Percentiles rank a stretch among this genome's conserved stretches.
phyloP scores from a whole-genome alignment of 2,888 invertebrate genomes.

The Meiosimyza platycephala region DNA sequence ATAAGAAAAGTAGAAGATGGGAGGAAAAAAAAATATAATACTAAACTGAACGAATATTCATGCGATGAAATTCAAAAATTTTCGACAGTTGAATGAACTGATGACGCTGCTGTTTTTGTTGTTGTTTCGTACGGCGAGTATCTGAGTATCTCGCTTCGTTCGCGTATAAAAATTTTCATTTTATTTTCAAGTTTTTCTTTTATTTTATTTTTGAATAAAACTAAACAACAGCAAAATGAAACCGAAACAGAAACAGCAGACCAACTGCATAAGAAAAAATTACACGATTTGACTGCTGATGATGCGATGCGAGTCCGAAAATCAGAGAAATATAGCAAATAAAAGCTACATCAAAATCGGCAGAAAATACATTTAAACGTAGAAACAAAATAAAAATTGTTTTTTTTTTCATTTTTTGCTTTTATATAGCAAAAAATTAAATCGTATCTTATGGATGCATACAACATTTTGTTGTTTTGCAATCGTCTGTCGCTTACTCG shows the following conservation, averaged over 20 bases:
- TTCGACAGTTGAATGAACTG: constrained; percentile 64
- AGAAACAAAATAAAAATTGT: constrained; percentile 43
- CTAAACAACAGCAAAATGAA: constrained; percentile 12
- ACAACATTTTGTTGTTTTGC: constrained; percentile 17
- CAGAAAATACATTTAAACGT: constrained; percentile 7
- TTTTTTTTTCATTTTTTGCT: background rate
- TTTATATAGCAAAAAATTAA: constrained; percentile 38
- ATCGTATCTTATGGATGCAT: constrained; percentile 37
- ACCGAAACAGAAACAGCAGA: background rate
- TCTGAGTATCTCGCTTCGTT: too few species aligned
- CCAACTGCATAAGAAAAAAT: background rate
- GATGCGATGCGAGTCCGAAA: constrained; percentile 9
- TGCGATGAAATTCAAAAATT: constrained; percentile 38
- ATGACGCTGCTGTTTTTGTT: constrained; percentile 6
- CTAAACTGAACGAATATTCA: constrained; percentile 19
- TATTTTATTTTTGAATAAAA: background rate
- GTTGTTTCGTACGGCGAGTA: too few species aligned
- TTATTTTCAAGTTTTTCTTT: constrained; percentile 1
- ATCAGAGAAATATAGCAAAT: constrained; percentile 21
- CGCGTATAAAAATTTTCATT: too few species aligned
- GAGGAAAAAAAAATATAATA: constrained; percentile 15
- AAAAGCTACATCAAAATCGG: constrained; percentile 34
- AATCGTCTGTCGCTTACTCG: background rate
- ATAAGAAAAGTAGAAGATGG: background rate
- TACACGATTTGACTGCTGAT: background rate